Evolutionary conservation across 1,140 invertebrate species (phyloP), one percentile per base, ranked within the genome.

Genomic region (Bombus waltoni): DNA sequence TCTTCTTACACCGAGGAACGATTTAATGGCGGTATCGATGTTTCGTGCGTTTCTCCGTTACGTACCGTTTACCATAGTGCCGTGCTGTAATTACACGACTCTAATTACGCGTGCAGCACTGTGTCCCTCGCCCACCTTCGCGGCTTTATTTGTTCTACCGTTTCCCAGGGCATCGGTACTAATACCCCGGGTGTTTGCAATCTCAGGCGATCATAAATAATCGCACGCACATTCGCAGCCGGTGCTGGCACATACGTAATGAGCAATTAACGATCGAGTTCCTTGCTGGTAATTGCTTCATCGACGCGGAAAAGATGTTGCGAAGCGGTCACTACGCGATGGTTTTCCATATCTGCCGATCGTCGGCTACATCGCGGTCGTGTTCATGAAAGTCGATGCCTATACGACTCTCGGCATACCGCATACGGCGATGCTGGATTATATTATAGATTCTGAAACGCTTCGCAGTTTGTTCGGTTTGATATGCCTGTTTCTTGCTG

Each of bases 261-360:
- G 77, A 87, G 77, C 86, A 87, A 89, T 89, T 81, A 85, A 84
- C 86, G 57, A 73, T 87, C 80, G 86, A 89, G 81, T 87, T 84
- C 62, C 86, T 76, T 68, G 57, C 62, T 11, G 35, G 47, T 88
- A 80, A 88, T 85, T 87, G 74, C 81, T 81, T 87, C 76, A 77
- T 84, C 77, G 65, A 66, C 74, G 81, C 76, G 85, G 80, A 87
- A 83, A 83, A 78, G 25, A 57, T 42, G 40, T 62, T 22, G 22
- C 59, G 47, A 40, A 22, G 44, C 70, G n/a, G 77, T 82, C 59
- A 65, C 32, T 66, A 18, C n/a, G 70, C 62, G 53, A 72, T 72
- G 71, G 11, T 62, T 79, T 44, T 72, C 70, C 47, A 66, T 76
- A 81, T 76, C 57, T 66, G 32, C 42, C 1, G 75, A 87, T 84